Evolutionary conservation across 1,140 invertebrate genomes (phyloP).

Genomic region (Oedothorax gibbosus): DNA sequence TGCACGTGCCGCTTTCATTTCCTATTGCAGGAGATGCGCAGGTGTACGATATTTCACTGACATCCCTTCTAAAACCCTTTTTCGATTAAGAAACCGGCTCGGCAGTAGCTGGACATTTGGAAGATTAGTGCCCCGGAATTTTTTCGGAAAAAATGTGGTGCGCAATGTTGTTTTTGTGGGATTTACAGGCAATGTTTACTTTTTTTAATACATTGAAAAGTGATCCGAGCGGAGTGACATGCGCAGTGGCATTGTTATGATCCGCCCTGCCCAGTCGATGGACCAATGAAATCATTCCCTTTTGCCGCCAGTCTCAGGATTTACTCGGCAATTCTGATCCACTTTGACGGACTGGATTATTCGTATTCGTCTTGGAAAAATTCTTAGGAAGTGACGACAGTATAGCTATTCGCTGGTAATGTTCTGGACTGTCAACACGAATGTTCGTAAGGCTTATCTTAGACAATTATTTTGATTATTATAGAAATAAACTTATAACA

Average conservation of each 20-base stretch:
- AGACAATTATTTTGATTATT: conserved; percentile 25
- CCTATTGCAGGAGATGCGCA: conserved; percentile 15
- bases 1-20: conserved; percentile 45
- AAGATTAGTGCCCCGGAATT: background rate
- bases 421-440: too few relatives aligned
- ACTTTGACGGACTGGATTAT: background rate
- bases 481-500: too few relatives aligned
- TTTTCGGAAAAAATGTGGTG: too few relatives aligned
- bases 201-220: conserved; percentile 45
- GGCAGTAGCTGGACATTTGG: background rate
- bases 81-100: background rate
- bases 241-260: conserved; percentile 47
- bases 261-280: conserved; percentile 43
- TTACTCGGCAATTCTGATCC: conserved; percentile 9
- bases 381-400: too few relatives aligned
- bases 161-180: too few relatives aligned
- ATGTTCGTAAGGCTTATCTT: background rate
- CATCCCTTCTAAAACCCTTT: background rate
- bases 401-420: too few relatives aligned
- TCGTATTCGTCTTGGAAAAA: background rate
- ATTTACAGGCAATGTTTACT: conserved; percentile 38
- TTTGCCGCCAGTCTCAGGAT: conserved; percentile 55
- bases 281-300: conserved; percentile 29
- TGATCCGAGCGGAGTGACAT: conserved; percentile 6
- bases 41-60: conserved; percentile 14